Conservation (phyloP, 2,797 vertebrate species). For the Salarias fasciatus region DNA sequence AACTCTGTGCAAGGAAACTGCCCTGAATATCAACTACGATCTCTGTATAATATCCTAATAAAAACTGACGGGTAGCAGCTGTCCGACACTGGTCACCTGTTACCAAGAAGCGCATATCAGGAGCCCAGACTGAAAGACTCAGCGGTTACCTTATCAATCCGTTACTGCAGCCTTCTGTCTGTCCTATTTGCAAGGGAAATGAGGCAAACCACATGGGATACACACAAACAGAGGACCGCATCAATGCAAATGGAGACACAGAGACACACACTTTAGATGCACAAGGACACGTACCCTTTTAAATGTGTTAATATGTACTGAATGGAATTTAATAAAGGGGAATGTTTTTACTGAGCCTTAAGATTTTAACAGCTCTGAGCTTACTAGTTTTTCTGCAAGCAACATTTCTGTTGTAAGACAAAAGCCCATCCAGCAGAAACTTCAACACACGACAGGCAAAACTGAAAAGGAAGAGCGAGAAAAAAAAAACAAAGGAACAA, state of each 20-base stretch:
- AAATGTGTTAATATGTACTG: background rate
- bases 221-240: constrained; percentile 1
- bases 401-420: too few species aligned
- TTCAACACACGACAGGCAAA: constrained; percentile 17
- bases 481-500: constrained; percentile 12
- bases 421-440: constrained; percentile 7
- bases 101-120: constrained; percentile 3
- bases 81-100: constrained; percentile 1
- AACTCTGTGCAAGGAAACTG: constrained; percentile 5
- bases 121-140: background rate
- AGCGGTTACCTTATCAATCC: constrained; percentile 29
- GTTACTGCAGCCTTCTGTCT: constrained; percentile 29
- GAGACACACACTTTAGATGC: too few species aligned
- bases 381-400: too few species aligned
- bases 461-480: constrained; percentile 4
- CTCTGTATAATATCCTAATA: background rate
- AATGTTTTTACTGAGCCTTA: background rate
- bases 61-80: constrained; percentile 9
- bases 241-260: constrained; percentile 7
- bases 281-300: background rate
- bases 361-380: background rate
- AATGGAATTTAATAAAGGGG: constrained; percentile 7
- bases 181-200: constrained; percentile 62
- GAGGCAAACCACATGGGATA: constrained; percentile 23
- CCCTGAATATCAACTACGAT: constrained; percentile 1